Conservation (phyloP, 1,140 invertebrate species). For the Sitodiplosis mosellana region DNA sequence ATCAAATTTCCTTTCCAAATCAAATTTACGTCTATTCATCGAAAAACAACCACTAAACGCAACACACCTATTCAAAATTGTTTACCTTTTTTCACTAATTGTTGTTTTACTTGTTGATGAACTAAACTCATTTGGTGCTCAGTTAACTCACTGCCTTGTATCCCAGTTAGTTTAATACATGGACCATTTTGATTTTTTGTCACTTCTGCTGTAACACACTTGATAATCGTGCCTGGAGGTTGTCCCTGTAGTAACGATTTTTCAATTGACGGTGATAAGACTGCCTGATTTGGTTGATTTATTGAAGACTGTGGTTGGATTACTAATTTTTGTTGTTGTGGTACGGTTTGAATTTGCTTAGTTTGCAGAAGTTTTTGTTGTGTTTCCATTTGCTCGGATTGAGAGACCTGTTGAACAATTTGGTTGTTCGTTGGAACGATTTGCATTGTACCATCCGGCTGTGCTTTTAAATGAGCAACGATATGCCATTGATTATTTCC, state of each 20-base stretch:
- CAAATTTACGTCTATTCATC: too few relatives aligned
- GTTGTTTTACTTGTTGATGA: slow-evolving; percentile 74
- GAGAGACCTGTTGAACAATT: slow-evolving; percentile 11
- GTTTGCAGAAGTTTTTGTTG: slow-evolving; percentile 11
- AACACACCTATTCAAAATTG: slow-evolving; percentile 33
- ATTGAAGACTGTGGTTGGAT: neutral
- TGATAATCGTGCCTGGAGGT: slow-evolving; percentile 69
- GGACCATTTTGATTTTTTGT: slow-evolving; percentile 66
- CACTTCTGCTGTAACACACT: slow-evolving; percentile 64
- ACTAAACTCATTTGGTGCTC: slow-evolving; percentile 58
- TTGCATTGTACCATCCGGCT: slow-evolving; percentile 22
- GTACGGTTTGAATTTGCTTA: slow-evolving; percentile 6
- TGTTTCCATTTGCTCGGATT: slow-evolving; percentile 13
- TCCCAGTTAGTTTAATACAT: slow-evolving; percentile 62
- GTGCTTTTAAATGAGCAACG: slow-evolving; percentile 40
- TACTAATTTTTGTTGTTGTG: slow-evolving; percentile 7
- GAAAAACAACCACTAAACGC: neutral
- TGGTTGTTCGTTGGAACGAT: slow-evolving; percentile 21
- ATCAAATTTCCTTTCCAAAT: too few relatives aligned
- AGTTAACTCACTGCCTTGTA: slow-evolving; percentile 63
- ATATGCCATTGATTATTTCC: slow-evolving; percentile 53
- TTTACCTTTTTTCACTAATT: slow-evolving; percentile 43
- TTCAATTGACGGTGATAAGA: slow-evolving; percentile 33
- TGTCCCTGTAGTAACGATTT: slow-evolving; percentile 52
- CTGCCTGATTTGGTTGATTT: slow-evolving; percentile 16